Percentiles rank a stretch among this genome's conserved stretches.
Conservation (phyloP, 2,113 vertebrate genomes). For the Dipodomys spectabilis region DNA sequence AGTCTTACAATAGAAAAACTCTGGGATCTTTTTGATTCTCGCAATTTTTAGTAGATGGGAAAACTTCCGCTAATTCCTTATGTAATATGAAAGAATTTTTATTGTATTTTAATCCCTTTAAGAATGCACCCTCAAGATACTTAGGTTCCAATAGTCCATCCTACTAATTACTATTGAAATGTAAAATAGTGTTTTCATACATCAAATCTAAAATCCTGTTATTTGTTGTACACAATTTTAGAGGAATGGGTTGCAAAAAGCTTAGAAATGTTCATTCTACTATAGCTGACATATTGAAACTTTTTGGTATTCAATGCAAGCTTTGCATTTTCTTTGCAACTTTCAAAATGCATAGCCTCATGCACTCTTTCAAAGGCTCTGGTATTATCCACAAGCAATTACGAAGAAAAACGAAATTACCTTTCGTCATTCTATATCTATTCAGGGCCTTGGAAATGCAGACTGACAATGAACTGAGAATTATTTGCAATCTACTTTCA, state of each 20-base stretch:
- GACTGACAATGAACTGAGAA: slow-evolving; percentile 73
- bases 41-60: neutral
- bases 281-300: slow-evolving; percentile 77
- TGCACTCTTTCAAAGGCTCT: slow-evolving; percentile 78
- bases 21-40: neutral
- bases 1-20: neutral
- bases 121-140: neutral
- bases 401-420: slow-evolving; percentile 80
- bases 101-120: slow-evolving; percentile 40
- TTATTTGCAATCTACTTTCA: slow-evolving; percentile 83
- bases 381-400: slow-evolving; percentile 82
- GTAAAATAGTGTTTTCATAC: slow-evolving; percentile 63
- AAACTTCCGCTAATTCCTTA: neutral
- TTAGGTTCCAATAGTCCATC: neutral
- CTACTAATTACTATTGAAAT: neutral
- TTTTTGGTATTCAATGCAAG: slow-evolving; percentile 77
- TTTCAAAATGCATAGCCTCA: slow-evolving; percentile 78
- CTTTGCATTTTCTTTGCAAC: slow-evolving; percentile 73
- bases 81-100: neutral
- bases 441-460: slow-evolving; percentile 68
- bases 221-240: slow-evolving; percentile 74
- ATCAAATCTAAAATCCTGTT: slow-evolving; percentile 73
- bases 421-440: slow-evolving; percentile 77
- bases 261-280: slow-evolving; percentile 80
- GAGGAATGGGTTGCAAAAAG: slow-evolving; percentile 63